phyloP scores from a whole-genome alignment of 2,888 invertebrate genomes.

The Lepidochrysops patricia region DNA sequence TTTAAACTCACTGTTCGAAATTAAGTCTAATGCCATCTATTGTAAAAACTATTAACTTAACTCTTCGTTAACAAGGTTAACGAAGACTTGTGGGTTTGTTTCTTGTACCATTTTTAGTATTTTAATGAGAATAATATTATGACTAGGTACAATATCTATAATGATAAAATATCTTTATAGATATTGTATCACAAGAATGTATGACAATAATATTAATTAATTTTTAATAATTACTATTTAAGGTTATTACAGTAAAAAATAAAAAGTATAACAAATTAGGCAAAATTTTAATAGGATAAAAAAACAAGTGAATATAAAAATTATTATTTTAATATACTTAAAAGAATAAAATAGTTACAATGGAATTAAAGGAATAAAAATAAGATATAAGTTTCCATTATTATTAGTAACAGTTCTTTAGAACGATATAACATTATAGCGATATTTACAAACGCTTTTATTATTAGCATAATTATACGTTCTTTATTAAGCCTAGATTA shows the following conservation, averaged over 20 bases:
- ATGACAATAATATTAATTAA: no score
- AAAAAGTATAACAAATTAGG: no score
- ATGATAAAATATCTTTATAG: no score
- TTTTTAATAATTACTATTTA: no score
- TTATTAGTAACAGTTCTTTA: constrained; percentile 20
- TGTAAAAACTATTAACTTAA: not conserved
- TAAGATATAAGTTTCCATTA: constrained; percentile 11
- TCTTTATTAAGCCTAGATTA: constrained; percentile 19
- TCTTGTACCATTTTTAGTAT: not conserved
- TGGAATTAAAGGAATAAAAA: not conserved
- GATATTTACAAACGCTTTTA: constrained; percentile 26
- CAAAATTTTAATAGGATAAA: not conserved
- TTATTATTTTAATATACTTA: constrained; percentile 9
- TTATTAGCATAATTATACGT: not conserved
- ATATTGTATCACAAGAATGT: no score
- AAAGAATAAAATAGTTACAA: not conserved
- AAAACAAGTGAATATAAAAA: constrained; percentile 3
- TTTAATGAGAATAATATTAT: no score
- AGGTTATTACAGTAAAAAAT: no score
- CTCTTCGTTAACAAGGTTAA: no score
- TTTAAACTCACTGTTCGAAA: not conserved
- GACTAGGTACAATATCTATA: no score
- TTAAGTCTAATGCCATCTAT: not conserved
- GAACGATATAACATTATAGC: constrained; percentile 21
- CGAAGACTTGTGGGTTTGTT: not conserved